Percentiles rank a stretch among this genome's conserved stretches.
Conservation (phyloP, 1,140 invertebrate species). For the Sitodiplosis mosellana region DNA sequence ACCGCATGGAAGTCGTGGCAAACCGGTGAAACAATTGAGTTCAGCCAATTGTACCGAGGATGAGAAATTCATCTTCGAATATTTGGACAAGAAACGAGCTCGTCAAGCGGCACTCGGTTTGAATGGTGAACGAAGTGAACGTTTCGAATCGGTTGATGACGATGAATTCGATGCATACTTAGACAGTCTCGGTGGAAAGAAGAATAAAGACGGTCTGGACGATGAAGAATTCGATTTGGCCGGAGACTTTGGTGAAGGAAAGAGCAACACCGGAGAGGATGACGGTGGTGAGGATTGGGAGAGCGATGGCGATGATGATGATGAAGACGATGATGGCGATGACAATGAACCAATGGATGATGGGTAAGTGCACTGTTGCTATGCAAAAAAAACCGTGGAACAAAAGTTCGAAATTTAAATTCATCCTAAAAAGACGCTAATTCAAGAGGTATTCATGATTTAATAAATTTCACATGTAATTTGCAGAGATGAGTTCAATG, state of each 20-base stretch:
- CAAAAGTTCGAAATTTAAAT: too few relatives aligned
- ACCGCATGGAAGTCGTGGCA: conserved; percentile 15
- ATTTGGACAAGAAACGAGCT: conserved; percentile 21
- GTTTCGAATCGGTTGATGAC: conserved; percentile 20
- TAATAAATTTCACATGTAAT: conserved; percentile 10
- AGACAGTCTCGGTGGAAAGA: conserved; percentile 35
- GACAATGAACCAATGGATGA: conserved; percentile 13
- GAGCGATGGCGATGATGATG: conserved; percentile 22
- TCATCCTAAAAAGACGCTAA: not conserved
- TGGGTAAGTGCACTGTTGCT: conserved; percentile 7
- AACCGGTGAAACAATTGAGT: conserved; percentile 15
- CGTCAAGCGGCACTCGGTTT: conserved; percentile 9
- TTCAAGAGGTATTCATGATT: too few relatives aligned
- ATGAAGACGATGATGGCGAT: conserved; percentile 24
- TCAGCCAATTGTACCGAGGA: conserved; percentile 19
- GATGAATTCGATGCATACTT: conserved; percentile 56
- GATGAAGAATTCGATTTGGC: conserved; percentile 36
- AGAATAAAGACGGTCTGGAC: conserved; percentile 14
- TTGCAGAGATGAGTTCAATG: conserved; percentile 23
- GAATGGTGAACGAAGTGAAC: conserved; percentile 9
- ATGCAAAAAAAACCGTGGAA: not conserved
- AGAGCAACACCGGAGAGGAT: conserved; percentile 26
- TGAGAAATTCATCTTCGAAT: conserved; percentile 24
- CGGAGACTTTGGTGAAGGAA: conserved; percentile 29
- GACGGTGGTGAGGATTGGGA: conserved; percentile 25